Percentiles rank a stretch among this genome's conserved stretches.
Evolutionary conservation across 1,140 invertebrate genomes (phyloP).

Genomic region (Bicyclus anynana): DNA sequence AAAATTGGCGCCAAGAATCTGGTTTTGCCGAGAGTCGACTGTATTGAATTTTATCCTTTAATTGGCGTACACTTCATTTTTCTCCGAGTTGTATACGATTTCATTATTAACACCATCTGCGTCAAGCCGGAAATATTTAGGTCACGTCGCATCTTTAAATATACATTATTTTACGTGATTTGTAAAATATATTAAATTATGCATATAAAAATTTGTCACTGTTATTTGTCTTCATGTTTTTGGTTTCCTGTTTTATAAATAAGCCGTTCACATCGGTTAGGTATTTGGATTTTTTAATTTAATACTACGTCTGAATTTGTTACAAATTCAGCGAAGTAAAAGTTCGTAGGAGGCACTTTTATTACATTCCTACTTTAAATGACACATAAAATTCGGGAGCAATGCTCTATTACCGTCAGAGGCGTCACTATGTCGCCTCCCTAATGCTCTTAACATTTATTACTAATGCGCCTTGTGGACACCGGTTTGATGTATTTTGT

Average conservation of each 20-base stretch:
- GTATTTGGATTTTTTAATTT: too few relatives aligned
- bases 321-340: not conserved
- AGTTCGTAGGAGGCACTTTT: slow-evolving; percentile 1
- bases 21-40: too few relatives aligned
- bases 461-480: not conserved
- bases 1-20: not conserved
- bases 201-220: too few relatives aligned
- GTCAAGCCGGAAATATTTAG: slow-evolving; percentile 18
- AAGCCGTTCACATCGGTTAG: too few relatives aligned
- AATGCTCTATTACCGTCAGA: slow-evolving; percentile 6
- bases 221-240: too few relatives aligned
- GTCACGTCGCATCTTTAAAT: slow-evolving; percentile 7
- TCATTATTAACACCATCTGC: slow-evolving; percentile 20
- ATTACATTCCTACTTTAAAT: slow-evolving; percentile 5
- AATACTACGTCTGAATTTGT: too few relatives aligned
- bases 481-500: not conserved
- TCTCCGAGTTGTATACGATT: slow-evolving; percentile 18
- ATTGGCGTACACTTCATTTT: not conserved
- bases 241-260: too few relatives aligned
- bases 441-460: slow-evolving; percentile 11
- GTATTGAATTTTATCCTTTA: too few relatives aligned
- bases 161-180: too few relatives aligned
- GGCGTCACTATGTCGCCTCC: slow-evolving; percentile 15
- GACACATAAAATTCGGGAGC: slow-evolving; percentile 16
- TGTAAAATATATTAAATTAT: too few relatives aligned